Evolutionary conservation across 2,888 invertebrate species (phyloP).

Genomic region (Phaedon cochleariae): DNA sequence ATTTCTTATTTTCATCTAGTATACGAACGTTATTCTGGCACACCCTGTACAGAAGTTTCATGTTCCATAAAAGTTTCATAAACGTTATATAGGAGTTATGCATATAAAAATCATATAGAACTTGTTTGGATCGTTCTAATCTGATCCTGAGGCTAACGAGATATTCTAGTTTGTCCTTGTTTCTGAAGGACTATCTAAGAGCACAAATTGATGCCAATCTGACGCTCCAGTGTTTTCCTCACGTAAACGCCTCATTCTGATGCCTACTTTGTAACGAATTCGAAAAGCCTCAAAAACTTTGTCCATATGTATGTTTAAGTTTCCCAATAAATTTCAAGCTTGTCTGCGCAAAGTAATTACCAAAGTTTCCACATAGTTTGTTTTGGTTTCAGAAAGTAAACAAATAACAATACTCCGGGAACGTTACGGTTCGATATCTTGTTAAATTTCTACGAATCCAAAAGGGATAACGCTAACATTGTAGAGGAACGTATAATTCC

Average conservation of each 20-base stretch:
- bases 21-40: too few relatives aligned
- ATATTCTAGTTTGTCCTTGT: too few relatives aligned
- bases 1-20: too few relatives aligned
- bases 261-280: conserved; percentile 25
- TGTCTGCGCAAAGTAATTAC: conserved; percentile 42
- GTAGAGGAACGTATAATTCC: too few relatives aligned
- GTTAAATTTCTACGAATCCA: conserved; percentile 24
- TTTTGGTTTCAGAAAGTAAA: conserved; percentile 37
- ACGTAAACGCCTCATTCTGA: background rate
- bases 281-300: conserved; percentile 34
- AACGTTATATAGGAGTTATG: too few relatives aligned
- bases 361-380: conserved; percentile 38
- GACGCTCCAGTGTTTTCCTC: background rate
- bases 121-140: too few relatives aligned
- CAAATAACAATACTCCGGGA: conserved; percentile 31
- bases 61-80: too few relatives aligned
- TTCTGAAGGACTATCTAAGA: too few relatives aligned
- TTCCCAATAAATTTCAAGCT: conserved; percentile 40
- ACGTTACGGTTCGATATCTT: conserved; percentile 23
- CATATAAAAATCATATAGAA: too few relatives aligned
- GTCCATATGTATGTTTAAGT: conserved; percentile 39
- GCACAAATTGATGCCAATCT: too few relatives aligned
- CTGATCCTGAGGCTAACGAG: too few relatives aligned
- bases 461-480: background rate
- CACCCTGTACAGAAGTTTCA: too few relatives aligned